Conservation (phyloP, 2,797 vertebrate species). For the Mallotus villosus region DNA sequence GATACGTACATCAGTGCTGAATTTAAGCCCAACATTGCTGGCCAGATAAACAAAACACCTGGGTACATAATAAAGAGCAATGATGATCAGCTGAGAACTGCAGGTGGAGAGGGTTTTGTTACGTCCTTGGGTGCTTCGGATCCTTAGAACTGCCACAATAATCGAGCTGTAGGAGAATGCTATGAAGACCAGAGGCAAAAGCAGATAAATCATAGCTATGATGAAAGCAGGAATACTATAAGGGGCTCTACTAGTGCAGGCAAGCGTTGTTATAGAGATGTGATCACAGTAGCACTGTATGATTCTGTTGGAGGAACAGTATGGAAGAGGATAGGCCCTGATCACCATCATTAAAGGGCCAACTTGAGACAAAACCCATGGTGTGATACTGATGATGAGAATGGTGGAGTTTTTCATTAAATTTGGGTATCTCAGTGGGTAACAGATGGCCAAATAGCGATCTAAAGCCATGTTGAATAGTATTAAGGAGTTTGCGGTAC, state of each 20-base stretch:
- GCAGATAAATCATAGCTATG: constrained; percentile 55
- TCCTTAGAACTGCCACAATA: constrained; percentile 60
- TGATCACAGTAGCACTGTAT: constrained; percentile 78
- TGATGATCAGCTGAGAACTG: constrained; percentile 73
- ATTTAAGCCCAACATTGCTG: constrained; percentile 46
- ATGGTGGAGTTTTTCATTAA: constrained; percentile 61
- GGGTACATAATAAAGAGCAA: constrained; percentile 69
- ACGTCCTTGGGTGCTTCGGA: constrained; percentile 56
- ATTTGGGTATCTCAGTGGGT: constrained; percentile 63
- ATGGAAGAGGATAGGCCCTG: constrained; percentile 70
- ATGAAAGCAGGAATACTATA: constrained; percentile 66
- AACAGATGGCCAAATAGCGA: constrained; percentile 67
- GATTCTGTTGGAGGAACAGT: constrained; percentile 72
- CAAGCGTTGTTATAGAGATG: constrained; percentile 67
- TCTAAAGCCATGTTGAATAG: constrained; percentile 71
- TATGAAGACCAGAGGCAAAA: constrained; percentile 66
- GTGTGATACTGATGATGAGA: constrained; percentile 44
- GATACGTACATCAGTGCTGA: constrained; percentile 57
- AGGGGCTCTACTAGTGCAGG: constrained; percentile 68
- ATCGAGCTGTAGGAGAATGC: constrained; percentile 70
- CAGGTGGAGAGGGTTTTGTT: constrained; percentile 76
- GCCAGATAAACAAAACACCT: constrained; percentile 66
- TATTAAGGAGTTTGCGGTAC: constrained; percentile 56
- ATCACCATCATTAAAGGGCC: constrained; percentile 19
- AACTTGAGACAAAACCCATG: constrained; percentile 44